Evolutionary conservation across 53 echinoderm and acorn worm genomes (phyloP).

Genomic region (Glandiceps talaboti): DNA sequence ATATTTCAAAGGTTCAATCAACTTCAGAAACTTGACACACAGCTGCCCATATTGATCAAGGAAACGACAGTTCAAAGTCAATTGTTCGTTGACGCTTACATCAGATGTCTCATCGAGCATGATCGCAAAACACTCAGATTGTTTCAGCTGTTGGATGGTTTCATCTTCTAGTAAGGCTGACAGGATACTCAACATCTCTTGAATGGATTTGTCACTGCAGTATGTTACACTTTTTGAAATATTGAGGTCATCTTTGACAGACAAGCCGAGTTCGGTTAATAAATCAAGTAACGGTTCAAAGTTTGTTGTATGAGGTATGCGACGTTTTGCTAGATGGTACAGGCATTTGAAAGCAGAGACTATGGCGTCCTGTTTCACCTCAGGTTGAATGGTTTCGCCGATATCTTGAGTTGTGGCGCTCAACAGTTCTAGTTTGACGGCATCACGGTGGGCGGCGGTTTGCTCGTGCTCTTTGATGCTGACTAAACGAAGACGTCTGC

Average conservation of each 20-base stretch:
- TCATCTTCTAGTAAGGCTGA: slow-evolving; percentile 22
- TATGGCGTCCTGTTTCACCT: slow-evolving; percentile 22
- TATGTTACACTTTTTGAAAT: slow-evolving; percentile 41
- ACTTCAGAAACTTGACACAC: slow-evolving; percentile 20
- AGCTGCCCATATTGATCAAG: slow-evolving; percentile 19
- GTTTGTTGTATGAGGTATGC: slow-evolving; percentile 36
- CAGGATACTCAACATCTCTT: slow-evolving; percentile 33
- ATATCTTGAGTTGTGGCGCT: slow-evolving; percentile 15
- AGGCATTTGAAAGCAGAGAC: slow-evolving; percentile 20
- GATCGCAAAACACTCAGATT: slow-evolving; percentile 24
- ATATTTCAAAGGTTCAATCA: slow-evolving; percentile 28
- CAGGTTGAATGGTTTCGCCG: slow-evolving; percentile 16
- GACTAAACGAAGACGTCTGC: slow-evolving; percentile 12
- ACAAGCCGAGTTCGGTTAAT: slow-evolving; percentile 26
- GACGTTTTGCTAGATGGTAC: slow-evolving; percentile 29
- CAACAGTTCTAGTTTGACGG: slow-evolving; percentile 8
- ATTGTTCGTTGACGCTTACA: slow-evolving; percentile 23
- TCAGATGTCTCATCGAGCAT: slow-evolving; percentile 31
- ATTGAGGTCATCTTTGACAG: slow-evolving; percentile 23
- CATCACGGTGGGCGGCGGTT: slow-evolving; percentile 12
- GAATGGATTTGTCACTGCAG: slow-evolving; percentile 24
- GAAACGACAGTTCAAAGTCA: slow-evolving; percentile 17
- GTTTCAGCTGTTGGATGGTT: slow-evolving; percentile 8
- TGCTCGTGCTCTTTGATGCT: slow-evolving; percentile 18
- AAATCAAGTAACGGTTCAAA: slow-evolving; percentile 34